Evolutionary conservation across 1,140 invertebrate species (phyloP), one percentile per base, ranked within the genome.

Genomic region (Apis florea): DNA sequence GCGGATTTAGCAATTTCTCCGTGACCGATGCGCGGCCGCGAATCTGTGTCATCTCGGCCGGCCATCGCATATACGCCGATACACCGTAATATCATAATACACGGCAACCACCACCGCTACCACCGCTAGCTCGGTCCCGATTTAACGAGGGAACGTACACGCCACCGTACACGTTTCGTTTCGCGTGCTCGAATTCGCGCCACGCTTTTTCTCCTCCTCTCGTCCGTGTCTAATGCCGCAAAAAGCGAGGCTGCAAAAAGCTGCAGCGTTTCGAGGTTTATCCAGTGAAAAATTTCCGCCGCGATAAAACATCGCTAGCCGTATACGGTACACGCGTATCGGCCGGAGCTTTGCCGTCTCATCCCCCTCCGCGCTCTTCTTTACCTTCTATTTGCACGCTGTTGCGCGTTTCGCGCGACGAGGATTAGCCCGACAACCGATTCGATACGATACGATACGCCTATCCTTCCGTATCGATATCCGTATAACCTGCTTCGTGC

Each of bases 211-310:
- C 24, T 40, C 26, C 61, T 31, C 40, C 56, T 13, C 24, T 49
- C n/a, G 47, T 13, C 56, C 56, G 67, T 61, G 56, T 70, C 66
- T 79, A 71, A 79, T 59, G 2, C 47, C n/a, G 59, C 58, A 64
- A 72, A 79, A 76, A 75, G 47, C 59, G 51, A 40, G 49, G 51
- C 61, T 53, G 24, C 6, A 31, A 56, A 71, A 66, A 73, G 56
- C 40, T 61, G 40, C 51, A 49, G 9, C 61, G 79, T 64, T 75
- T 66, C 71, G 71, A 51, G 71, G 79, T 81, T 81, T 66, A 81
- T 81, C 71, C 79, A 64, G 53, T 75, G 79, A 81, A 81, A 81
- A 81, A 81, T 80, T 80, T 53, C 79, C 79, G 9, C 71, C n/a
- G 19, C 71, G 71, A 81, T 81, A 67, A 81, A 75, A 58, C 79